Percentiles rank a stretch among this genome's conserved stretches.
Evolutionary conservation across 2,888 invertebrate genomes (phyloP).

Genomic region (Schizotus pectinicornis): DNA sequence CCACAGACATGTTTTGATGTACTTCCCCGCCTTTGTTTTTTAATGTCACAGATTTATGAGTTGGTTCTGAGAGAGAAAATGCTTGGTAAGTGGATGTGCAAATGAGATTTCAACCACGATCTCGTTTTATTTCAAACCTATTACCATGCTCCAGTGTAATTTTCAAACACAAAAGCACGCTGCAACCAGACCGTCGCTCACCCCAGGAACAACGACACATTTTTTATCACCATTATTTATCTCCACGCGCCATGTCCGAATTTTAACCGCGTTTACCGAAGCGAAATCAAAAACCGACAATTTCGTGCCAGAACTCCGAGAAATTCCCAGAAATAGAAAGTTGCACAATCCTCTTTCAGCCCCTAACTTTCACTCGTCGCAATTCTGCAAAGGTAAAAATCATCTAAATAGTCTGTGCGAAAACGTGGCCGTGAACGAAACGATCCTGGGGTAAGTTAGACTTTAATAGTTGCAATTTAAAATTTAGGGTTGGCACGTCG

Average conservation of each 20-base stretch:
- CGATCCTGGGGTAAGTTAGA: neutral
- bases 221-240: too few species aligned
- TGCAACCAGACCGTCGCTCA: constrained; percentile 2
- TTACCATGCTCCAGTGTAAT: constrained; percentile 10
- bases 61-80: constrained; percentile 41
- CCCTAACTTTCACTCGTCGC: constrained; percentile 5
- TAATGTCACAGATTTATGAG: constrained; percentile 55
- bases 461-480: too few species aligned
- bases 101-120: constrained; percentile 53
- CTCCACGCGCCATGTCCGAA: too few species aligned
- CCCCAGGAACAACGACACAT: neutral
- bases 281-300: too few species aligned
- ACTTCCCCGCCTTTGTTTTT: constrained; percentile 54
- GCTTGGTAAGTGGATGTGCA: constrained; percentile 49
- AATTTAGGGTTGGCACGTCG: neutral
- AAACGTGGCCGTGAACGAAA: too few species aligned
- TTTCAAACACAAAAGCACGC: constrained; percentile 14
- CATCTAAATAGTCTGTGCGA: too few species aligned
- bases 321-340: constrained; percentile 4
- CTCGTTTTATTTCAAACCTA: constrained; percentile 37
- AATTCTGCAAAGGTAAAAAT: neutral
- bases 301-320: too few species aligned
- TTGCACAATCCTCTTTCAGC: neutral
- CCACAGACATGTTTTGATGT: constrained; percentile 57
- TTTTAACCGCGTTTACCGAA: too few species aligned